Conservation (phyloP, 2,113 vertebrate genomes). For the Fregetta grallaria region DNA sequence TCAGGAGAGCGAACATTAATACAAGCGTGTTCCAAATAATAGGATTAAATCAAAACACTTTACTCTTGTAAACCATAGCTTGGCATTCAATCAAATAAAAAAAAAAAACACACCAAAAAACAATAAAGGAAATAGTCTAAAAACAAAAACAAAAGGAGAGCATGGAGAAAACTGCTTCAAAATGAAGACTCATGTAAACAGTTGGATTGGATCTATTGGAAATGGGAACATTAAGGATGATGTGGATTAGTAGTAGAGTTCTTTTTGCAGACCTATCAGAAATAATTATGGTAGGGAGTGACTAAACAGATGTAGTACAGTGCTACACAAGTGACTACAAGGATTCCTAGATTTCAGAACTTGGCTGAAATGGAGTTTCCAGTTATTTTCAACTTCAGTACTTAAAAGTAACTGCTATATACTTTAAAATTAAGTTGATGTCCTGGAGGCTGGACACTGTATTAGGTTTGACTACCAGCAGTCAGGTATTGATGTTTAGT, state of each 20-base stretch:
- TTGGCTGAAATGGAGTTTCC: neutral
- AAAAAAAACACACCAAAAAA: neutral
- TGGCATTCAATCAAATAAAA: neutral
- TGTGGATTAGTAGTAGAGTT: neutral
- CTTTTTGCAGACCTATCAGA: neutral
- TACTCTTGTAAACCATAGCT: neutral
- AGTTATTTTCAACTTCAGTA: neutral
- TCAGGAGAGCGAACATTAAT: neutral
- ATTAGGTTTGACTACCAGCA: neutral
- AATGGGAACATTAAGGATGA: neutral
- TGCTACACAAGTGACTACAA: neutral
- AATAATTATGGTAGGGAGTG: neutral
- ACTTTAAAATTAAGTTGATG: neutral
- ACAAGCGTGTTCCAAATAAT: neutral
- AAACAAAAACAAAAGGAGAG: neutral
- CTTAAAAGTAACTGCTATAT: neutral
- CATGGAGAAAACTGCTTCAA: neutral
- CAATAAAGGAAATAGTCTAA: too few species aligned
- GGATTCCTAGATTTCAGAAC: neutral
- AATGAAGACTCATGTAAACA: neutral
- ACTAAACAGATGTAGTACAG: neutral
- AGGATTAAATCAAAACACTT: neutral
- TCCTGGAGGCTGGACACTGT: neutral
- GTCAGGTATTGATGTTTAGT: neutral
- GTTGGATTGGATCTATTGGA: neutral